A percentile compares a stretch with the other conserved stretches of the same genome.
phyloP scores from a whole-genome alignment of 2,888 invertebrate genomes.

The Lampropteryx suffumata region DNA sequence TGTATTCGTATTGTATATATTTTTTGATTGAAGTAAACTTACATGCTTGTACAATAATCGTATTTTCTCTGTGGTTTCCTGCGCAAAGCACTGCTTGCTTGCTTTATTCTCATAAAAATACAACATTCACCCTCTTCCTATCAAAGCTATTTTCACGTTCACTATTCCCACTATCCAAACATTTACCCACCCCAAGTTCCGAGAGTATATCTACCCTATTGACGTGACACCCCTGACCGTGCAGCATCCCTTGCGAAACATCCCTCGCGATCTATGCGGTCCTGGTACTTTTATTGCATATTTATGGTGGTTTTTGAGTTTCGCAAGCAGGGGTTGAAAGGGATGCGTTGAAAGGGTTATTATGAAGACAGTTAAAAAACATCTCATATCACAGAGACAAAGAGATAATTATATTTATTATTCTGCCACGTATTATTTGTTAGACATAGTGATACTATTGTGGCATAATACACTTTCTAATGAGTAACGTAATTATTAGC shows the following conservation, averaged over 20 bases:
- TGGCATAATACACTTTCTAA: too few relatives aligned
- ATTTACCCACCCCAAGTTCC: slow-evolving; percentile 37
- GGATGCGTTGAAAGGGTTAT: slow-evolving; percentile 16
- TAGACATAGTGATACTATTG: too few relatives aligned
- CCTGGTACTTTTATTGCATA: slow-evolving; percentile 81
- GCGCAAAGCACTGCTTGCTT: too few relatives aligned
- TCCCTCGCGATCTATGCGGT: slow-evolving; percentile 53
- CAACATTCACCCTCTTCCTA: too few relatives aligned
- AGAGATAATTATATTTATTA: too few relatives aligned
- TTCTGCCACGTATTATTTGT: too few relatives aligned
- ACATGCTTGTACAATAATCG: too few relatives aligned
- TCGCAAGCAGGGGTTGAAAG: slow-evolving; percentile 52
- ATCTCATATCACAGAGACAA: background rate
- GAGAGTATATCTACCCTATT: slow-evolving; percentile 51
- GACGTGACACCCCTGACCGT: slow-evolving; percentile 60
- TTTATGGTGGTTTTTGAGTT: slow-evolving; percentile 63
- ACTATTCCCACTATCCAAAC: slow-evolving; percentile 37
- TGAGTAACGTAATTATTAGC: too few relatives aligned
- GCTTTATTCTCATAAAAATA: too few relatives aligned
- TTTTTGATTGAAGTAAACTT: too few relatives aligned
- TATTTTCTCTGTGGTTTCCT: too few relatives aligned
- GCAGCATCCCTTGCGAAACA: slow-evolving; percentile 77
- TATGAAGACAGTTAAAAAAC: slow-evolving; percentile 14
- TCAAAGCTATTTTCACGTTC: slow-evolving; percentile 8
- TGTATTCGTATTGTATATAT: too few relatives aligned